Conservation (phyloP, 1,140 invertebrate species). For the Lysiphlebus fabarum region DNA sequence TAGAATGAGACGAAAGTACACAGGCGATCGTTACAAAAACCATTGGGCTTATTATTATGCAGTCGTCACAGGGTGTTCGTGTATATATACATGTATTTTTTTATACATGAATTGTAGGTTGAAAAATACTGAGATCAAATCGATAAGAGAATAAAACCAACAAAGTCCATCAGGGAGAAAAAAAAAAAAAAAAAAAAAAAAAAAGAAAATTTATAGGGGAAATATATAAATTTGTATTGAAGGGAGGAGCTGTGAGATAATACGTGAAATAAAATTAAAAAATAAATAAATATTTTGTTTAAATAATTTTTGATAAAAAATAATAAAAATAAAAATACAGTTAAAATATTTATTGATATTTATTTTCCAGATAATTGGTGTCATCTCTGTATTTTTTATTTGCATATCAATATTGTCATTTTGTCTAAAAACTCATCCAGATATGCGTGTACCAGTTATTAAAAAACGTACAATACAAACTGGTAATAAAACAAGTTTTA, state of each 20-base stretch:
- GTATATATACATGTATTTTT: background rate
- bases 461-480: slow-evolving; percentile 78
- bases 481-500: slow-evolving; percentile 75
- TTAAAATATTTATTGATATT: no score
- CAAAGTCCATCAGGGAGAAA: background rate
- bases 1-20: no score
- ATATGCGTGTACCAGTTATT: slow-evolving; percentile 94
- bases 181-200: slow-evolving; percentile 1
- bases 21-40: slow-evolving; percentile 5
- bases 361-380: slow-evolving; percentile 89
- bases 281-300: no score
- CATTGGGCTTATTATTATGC: slow-evolving; percentile 6
- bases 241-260: no score
- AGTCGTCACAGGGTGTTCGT: background rate
- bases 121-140: background rate
- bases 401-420: slow-evolving; percentile 98
- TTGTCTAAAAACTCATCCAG: slow-evolving; percentile 97
- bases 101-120: background rate
- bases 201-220: no score
- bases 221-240: no score
- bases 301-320: no score
- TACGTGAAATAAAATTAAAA: no score
- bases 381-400: slow-evolving; percentile 97
- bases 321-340: no score
- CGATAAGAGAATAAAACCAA: background rate